Conservation (phyloP, 2,113 vertebrate species). For the Platichthys flesus region DNA sequence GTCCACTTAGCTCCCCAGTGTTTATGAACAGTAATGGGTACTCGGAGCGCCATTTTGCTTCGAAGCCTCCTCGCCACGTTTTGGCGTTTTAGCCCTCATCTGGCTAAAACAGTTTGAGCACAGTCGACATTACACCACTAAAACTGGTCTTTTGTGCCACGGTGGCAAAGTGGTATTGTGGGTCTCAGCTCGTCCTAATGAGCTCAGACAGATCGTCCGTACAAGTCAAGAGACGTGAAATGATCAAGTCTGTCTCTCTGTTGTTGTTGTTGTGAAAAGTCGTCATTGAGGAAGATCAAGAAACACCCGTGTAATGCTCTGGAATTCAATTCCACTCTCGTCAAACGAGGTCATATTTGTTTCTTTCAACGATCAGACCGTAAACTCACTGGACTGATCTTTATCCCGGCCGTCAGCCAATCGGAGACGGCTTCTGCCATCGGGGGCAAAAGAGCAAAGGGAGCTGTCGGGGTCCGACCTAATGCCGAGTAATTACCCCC, state of each 20-base stretch:
- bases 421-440: conserved; percentile 1
- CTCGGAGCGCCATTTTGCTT: conserved; percentile 38
- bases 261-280: background rate
- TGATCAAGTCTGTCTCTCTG: background rate
- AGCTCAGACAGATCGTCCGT: conserved; percentile 14
- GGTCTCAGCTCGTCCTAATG: background rate
- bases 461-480: conserved; percentile 21
- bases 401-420: conserved; percentile 3
- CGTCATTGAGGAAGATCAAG: background rate
- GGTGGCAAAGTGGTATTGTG: conserved; percentile 18
- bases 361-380: background rate
- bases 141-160: conserved; percentile 17
- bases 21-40: conserved; percentile 37
- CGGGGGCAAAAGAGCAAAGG: conserved; percentile 9
- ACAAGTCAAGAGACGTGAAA: conserved; percentile 21
- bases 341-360: background rate
- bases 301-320: background rate
- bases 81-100: conserved; percentile 42
- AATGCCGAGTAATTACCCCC: conserved; percentile 54
- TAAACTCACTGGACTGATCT: background rate
- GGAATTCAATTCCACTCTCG: background rate
- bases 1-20: conserved; percentile 26
- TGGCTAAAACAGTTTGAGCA: conserved; percentile 37
- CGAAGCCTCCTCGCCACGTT: conserved; percentile 22
- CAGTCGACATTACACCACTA: conserved; percentile 1